Percentiles rank a stretch among this genome's conserved stretches.
Evolutionary conservation across 2,888 invertebrate genomes (phyloP).

Genomic region (Parelbella ahira): DNA sequence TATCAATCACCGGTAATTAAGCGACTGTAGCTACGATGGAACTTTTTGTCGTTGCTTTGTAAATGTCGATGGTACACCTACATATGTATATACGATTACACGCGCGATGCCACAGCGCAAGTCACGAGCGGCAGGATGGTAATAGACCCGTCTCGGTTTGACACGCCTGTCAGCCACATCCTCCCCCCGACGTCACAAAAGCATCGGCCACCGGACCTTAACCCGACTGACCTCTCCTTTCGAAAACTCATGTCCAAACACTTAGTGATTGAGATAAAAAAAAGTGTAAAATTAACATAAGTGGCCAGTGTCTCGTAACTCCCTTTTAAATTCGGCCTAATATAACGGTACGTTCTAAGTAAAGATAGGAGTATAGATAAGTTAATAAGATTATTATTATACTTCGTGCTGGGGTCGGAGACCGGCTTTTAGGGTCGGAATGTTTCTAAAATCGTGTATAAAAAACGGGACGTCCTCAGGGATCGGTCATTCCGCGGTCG

Average conservation of each 20-base stretch:
- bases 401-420: constrained; percentile 65
- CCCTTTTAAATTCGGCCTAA: constrained; percentile 65
- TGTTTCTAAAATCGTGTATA: constrained; percentile 76
- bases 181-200: too few relatives aligned
- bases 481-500: constrained; percentile 72
- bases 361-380: constrained; percentile 77
- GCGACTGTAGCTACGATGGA: constrained; percentile 30
- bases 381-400: constrained; percentile 79
- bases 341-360: constrained; percentile 76
- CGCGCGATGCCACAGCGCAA: constrained; percentile 50
- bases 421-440: constrained; percentile 76
- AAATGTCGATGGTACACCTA: constrained; percentile 39
- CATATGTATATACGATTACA: constrained; percentile 58
- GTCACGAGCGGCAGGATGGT: constrained; percentile 41
- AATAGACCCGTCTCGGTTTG: constrained; percentile 65
- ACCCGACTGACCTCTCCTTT: constrained; percentile 38
- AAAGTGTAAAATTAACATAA: constrained; percentile 77
- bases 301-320: constrained; percentile 62
- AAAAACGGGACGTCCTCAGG: constrained; percentile 70
- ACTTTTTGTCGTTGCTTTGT: constrained; percentile 36
- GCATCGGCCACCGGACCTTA: constrained; percentile 43
- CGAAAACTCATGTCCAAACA: constrained; percentile 56
- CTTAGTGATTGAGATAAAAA: constrained; percentile 54
- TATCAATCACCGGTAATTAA: constrained; percentile 41
- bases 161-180: constrained; percentile 59